These are phyloP conservation scores for Rhodeus uyekii DNA, from an alignment of 2,797 vertebrate genomes.

Conservation along the genomic window DNA sequence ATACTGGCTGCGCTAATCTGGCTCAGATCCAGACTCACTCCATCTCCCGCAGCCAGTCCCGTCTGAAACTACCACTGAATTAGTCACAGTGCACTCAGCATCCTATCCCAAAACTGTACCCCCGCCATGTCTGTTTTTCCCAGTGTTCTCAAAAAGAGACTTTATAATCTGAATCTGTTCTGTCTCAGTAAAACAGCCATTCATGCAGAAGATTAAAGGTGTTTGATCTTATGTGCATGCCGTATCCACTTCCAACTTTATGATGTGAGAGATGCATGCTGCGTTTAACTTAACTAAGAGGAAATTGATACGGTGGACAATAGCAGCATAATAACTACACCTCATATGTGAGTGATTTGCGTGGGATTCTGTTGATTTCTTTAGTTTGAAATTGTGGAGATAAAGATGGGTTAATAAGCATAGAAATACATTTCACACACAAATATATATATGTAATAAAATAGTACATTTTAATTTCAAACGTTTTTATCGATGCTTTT, in stretches of 20 bases:
- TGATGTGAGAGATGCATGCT: slow-evolving; percentile 31
- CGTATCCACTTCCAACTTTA: slow-evolving; percentile 25
- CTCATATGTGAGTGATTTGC: neutral
- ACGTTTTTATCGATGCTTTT: neutral
- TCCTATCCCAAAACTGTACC: slow-evolving; percentile 46
- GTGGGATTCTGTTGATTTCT: neutral
- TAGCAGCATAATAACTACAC: neutral
- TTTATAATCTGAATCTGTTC: slow-evolving; percentile 18
- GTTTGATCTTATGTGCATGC: slow-evolving; percentile 33
- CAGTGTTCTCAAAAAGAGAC: slow-evolving; percentile 3
- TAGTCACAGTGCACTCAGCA: slow-evolving; percentile 42
- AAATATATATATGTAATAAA: neutral
- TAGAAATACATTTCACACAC: too few species aligned
- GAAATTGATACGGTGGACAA: slow-evolving; percentile 24
- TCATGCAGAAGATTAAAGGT: slow-evolving; percentile 38
- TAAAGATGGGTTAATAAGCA: neutral
- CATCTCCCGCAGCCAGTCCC: slow-evolving; percentile 50
- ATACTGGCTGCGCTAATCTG: slow-evolving; percentile 38
- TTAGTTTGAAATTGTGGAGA: neutral
- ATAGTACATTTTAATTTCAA: neutral
- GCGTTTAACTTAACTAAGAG: slow-evolving; percentile 18
- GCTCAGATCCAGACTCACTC: slow-evolving; percentile 41
- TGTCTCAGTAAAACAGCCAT: slow-evolving; percentile 23
- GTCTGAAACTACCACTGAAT: slow-evolving; percentile 35
- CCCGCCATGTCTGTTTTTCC: slow-evolving; percentile 25